Base-by-base conservation (phyloP, 2,113 vertebrate genomes). In the Phodopus roborovskii region DNA sequence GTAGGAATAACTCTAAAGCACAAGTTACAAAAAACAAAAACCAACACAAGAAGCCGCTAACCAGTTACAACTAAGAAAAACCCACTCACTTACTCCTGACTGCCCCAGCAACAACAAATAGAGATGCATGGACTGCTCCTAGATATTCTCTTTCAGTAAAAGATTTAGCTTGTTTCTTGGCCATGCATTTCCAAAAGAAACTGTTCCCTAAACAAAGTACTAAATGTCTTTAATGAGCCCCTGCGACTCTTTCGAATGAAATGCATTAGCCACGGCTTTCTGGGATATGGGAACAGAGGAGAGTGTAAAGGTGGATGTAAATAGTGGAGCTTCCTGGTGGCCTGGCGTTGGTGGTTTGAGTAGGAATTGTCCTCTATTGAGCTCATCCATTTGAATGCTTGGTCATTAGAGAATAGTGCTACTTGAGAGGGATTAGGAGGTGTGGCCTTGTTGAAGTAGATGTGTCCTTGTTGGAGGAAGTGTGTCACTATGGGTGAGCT, bases 191-290 rank as follows among this genome's bases (percentile, higher is more conserved):
- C n/a, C 53, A 75, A 64, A 89, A 70, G 45, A 83, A 62, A 64
- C 45, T 92, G 4, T 82, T 92, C 39, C 71, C 45, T 88, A 94
- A 79, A 33, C 36, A 48, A 95, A 92, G 39, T 50, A 77, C 48
- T 84, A 86, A 93, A 53, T 28, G 2, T 88, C 56, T 90, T 74
- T 16, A 92, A 28, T 90, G 60, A 92, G 9, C n/a, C 26, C 36
- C 5, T 22, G n/a, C 71, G 64, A 71, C 62, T 62, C 42, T 92
- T 96, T 71, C 85, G 85, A n/a, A 85, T 94, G 70, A 88, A 87
- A 85, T 77, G 20, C 6, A 87, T 39, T 78, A 68, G 60, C 30
- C 90, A 12, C n/a, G 60, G 33, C 50, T 78, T 84, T 64, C 36
- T 39, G 11, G 33, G 11, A 11, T 77, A 8, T 33, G 64, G 28